phyloP scores from a whole-genome alignment of 2,888 invertebrate species.

The Ectemnius continuus region DNA sequence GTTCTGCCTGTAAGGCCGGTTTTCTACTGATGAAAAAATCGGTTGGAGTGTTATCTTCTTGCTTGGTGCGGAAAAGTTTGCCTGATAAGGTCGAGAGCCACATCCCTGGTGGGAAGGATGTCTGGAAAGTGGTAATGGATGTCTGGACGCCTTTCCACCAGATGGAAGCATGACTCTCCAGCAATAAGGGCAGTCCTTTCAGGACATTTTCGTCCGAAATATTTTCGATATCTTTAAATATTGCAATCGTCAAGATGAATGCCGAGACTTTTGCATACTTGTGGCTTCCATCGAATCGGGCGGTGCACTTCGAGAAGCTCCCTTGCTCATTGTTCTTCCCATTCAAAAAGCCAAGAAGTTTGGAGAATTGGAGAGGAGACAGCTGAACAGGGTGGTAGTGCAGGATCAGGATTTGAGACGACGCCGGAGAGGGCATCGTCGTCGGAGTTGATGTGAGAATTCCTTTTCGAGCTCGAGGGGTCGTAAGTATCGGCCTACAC shows the following conservation, averaged over 20 bases:
- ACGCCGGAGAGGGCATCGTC: neutral
- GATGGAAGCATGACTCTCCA: neutral
- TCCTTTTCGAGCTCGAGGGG: neutral
- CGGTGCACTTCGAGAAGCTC: neutral
- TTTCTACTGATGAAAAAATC: neutral
- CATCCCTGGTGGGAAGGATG: too few species aligned
- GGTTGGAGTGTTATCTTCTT: neutral
- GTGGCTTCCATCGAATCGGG: neutral
- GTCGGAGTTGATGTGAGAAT: neutral
- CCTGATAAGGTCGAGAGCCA: neutral
- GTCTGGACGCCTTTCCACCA: neutral
- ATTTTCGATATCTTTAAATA: neutral
- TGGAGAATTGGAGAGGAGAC: neutral
- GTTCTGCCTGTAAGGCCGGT: conserved; percentile 1
- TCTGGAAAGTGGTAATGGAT: neutral
- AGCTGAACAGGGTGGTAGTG: neutral
- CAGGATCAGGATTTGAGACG: neutral
- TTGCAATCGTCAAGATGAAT: neutral
- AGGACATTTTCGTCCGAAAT: neutral
- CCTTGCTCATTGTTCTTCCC: neutral
- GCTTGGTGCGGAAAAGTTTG: neutral
- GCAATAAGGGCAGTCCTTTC: neutral
- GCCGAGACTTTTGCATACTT: neutral
- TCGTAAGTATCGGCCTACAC: neutral
- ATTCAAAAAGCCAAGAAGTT: neutral